Evolutionary conservation across 2,797 vertebrate genomes (phyloP), one percentile per base, ranked within the genome.

Genomic region (Onychomys torridus): DNA sequence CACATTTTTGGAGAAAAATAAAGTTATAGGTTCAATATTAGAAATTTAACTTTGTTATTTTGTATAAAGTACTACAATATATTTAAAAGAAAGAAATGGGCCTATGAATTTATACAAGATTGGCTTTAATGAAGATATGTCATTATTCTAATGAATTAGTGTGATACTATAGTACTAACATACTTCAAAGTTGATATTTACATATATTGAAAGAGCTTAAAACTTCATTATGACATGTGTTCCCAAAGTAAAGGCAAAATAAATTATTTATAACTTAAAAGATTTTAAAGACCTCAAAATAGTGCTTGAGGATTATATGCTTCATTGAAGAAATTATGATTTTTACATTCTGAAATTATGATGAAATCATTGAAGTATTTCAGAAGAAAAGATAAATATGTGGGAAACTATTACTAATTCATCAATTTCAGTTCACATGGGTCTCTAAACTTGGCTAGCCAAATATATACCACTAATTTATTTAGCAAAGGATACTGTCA

Each of bases 371-470:
- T 77, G 49, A 89, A n/a, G 89, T 93, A 13, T 87, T 34, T 96
- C 69, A 89, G 77, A 94, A 96, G 27, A 89, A 43, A 94, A 82
- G 21, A 75, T 61, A 96, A 86, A 95, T 57, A 25, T 49, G 73
- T 78, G n/a, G 32, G 63, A 96, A 92, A 34, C 73, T 96, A 93
- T 89, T 95, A 96, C 84, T 34, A 95, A 81, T 88, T 84, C 76
- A 79, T 63, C 49, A 86, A 87, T 96, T 86, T 29, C 29, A 89
- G 49, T 94, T 90, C 65, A 90, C 71, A 78, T 29, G 43, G 27
- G 27, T 78, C 67, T 49, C 12, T 92, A 71, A 94, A 77, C 83
- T 94, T 34, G 40, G 76, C 25, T 69, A 76, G 27, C 67, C 67
- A 91, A 83, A 78, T 5, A 77, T 55, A 77, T 82, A 57, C 34